phyloP scores from a whole-genome alignment of 1,140 invertebrate genomes.

The Chionoecetes opilio region DNA sequence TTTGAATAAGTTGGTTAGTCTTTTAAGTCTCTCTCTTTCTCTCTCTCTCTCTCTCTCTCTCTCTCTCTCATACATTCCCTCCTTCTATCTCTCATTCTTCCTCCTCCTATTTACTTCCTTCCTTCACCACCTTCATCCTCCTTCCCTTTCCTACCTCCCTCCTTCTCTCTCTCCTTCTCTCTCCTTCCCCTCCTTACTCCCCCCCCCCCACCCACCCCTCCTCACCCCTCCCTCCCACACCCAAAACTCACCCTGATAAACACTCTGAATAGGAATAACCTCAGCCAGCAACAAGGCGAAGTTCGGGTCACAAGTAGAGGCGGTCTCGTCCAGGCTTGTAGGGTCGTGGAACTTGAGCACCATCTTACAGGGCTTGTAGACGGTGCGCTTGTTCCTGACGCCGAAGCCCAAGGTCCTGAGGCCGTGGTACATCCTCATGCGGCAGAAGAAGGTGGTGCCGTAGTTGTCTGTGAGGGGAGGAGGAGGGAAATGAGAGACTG shows the following conservation, averaged over 20 bases:
- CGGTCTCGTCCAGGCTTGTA: constrained; percentile 58
- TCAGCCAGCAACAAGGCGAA: constrained; percentile 72
- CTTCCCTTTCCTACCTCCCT: too few species aligned
- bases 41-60: too few species aligned
- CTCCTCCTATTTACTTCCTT: too few species aligned
- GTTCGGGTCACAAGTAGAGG: constrained; percentile 65
- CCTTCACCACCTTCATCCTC: too few species aligned
- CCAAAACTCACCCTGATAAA: constrained; percentile 73
- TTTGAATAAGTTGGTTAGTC: too few species aligned
- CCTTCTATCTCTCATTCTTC: too few species aligned
- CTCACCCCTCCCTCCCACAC: too few species aligned
- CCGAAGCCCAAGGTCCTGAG: constrained; percentile 86
- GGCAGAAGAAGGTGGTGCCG: constrained; percentile 83
- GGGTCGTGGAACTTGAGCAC: constrained; percentile 84
- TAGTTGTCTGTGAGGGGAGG: constrained; percentile 61
- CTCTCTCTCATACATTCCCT: too few species aligned
- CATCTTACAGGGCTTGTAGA: constrained; percentile 90
- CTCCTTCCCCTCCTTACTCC: too few species aligned
- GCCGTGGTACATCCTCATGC: constrained; percentile 85
- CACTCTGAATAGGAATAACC: constrained; percentile 78
- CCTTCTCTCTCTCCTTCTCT: too few species aligned
- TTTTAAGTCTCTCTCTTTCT: too few species aligned
- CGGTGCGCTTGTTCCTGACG: constrained; percentile 86
- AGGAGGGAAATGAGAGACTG: not conserved
- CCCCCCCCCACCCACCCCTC: too few species aligned